phyloP scores from a whole-genome alignment of 2,113 vertebrate species.

The Mohoua ochrocephala region DNA sequence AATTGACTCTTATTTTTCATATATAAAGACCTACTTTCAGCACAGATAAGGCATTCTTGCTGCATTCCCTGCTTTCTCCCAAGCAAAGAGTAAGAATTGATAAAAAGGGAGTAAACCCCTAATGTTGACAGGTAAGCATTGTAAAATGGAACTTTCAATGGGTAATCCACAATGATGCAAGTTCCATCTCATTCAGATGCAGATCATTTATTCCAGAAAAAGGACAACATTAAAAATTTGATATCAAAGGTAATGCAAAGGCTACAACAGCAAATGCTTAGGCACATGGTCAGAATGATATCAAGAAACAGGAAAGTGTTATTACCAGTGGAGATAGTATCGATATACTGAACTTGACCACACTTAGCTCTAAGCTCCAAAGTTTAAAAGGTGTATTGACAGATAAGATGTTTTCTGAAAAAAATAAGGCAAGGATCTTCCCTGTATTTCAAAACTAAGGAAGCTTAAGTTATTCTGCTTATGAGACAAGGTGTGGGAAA shows the following conservation, averaged over 20 bases:
- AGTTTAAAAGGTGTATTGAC: neutral
- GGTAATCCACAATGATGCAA: neutral
- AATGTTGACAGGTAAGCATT: neutral
- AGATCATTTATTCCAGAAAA: neutral
- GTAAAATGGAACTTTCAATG: neutral
- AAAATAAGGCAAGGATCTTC: neutral
- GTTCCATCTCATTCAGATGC: neutral
- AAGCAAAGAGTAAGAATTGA: neutral
- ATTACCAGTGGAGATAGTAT: neutral
- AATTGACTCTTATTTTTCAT: neutral
- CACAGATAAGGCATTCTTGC: neutral
- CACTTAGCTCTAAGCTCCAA: neutral
- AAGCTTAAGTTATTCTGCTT: neutral
- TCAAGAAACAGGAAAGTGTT: neutral
- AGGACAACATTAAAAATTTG: neutral
- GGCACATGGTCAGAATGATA: neutral
- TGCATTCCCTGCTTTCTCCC: neutral
- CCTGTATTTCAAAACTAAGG: neutral
- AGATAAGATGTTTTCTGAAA: neutral
- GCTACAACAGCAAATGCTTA: neutral
- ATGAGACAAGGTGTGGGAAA: neutral
- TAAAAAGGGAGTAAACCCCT: neutral
- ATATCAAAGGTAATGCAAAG: neutral
- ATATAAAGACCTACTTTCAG: neutral
- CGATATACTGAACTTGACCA: neutral